Evolutionary conservation across 2,888 invertebrate genomes (phyloP), one percentile per base, ranked within the genome.

Genomic region (Nineta flava): DNA sequence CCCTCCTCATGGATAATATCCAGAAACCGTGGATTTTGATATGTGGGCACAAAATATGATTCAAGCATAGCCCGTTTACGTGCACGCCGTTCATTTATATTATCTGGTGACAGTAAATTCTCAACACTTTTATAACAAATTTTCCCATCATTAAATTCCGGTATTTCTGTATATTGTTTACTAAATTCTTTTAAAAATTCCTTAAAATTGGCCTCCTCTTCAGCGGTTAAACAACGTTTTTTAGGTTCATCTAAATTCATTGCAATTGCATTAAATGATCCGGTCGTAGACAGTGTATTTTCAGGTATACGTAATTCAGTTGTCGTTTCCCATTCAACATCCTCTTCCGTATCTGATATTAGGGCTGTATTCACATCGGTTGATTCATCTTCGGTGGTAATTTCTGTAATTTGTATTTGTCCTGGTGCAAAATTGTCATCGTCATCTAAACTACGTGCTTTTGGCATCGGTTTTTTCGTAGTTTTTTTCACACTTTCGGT

Each of bases 1-100:
- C 76, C 76, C 68, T 87, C 87, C 65, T 87, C 87, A 58, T 80
- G 79, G 55, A 87, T 87, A 6, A 82, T 83, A 60, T 84, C 85
- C 59, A 87, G 68, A 55, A 76, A 81, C 60, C 83, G 73, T 10
- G 80, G 78, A 58, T 78, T 76, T 7, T 77, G 65, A 52, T 70
- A 66, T 45, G 73, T 74, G 1, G 79, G 73, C 50, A 76, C 64
- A 55, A 75, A 76, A 58, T 77, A 75, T 49, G 72, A 65, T 55
- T 75, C 75, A 21, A 76, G 57, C 21, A 72, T 72, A 9, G 69
- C 71, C 3, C 75, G 71, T 55, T 75, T 77, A 54, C 71, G 71
- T 10, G 67, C 67, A 50, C 73, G 71, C 46, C 70, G 63, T 19
- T 64, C 57, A 56, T 71, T 69, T 48, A 65, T 59, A 42, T 53